phyloP scores from a whole-genome alignment of 2,888 invertebrate species.

The Branchellion lobata region DNA sequence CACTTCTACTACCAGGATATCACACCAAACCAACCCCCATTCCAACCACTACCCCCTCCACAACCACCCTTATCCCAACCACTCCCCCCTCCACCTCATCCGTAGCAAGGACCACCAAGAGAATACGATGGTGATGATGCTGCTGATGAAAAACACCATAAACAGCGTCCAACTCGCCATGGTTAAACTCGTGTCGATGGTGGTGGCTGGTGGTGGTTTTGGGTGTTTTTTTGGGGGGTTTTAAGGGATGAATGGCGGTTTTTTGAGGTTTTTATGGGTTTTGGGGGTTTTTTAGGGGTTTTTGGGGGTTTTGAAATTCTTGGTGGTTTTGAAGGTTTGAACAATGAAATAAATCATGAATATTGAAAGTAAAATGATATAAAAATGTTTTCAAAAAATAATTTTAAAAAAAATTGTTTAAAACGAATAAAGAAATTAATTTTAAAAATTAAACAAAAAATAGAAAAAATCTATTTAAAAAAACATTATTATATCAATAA shows the following conservation, averaged over 20 bases:
- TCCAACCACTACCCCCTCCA: too few relatives aligned
- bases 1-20: too few relatives aligned
- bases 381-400: background rate
- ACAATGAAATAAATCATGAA: background rate
- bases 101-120: slow-evolving; percentile 16
- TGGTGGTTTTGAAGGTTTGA: background rate
- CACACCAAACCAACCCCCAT: too few relatives aligned
- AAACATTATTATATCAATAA: too few relatives aligned
- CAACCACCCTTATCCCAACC: too few relatives aligned
- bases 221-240: too few relatives aligned
- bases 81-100: slow-evolving; percentile 15
- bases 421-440: too few relatives aligned
- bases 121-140: slow-evolving; percentile 24
- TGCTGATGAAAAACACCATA: background rate
- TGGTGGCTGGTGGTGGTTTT: background rate
- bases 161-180: slow-evolving; percentile 27
- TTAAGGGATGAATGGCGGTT: too few relatives aligned
- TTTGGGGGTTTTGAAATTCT: too few relatives aligned
- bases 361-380: background rate
- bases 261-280: background rate
- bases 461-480: too few relatives aligned
- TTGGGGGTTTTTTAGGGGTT: too few relatives aligned
- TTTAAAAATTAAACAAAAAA: too few relatives aligned
- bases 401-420: background rate
- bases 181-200: background rate